phyloP scores from a whole-genome alignment of 2,888 invertebrate species.

The Xylota segnis region DNA sequence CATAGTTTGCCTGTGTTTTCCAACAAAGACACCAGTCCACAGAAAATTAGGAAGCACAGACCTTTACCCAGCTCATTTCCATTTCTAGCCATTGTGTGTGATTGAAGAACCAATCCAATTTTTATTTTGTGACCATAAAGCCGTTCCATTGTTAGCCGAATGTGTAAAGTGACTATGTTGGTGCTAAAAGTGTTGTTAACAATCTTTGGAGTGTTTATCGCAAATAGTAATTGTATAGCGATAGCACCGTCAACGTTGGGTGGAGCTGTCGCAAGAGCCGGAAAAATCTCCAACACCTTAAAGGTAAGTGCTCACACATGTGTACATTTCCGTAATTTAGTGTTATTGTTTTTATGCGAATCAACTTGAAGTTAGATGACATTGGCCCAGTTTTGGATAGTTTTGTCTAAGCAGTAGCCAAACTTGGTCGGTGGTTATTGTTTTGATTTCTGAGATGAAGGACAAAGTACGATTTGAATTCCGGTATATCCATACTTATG shows the following conservation, averaged over 20 bases:
- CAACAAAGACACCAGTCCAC: background rate
- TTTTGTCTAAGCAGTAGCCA: background rate
- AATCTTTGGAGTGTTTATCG: constrained; percentile 63
- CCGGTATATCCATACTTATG: too few species aligned
- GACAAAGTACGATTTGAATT: too few species aligned
- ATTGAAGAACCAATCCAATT: background rate
- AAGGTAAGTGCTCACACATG: constrained; percentile 81
- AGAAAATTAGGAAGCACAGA: background rate
- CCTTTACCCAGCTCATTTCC: background rate
- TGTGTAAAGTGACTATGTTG: constrained; percentile 67
- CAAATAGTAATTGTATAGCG: constrained; percentile 79
- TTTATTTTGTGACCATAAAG: background rate
- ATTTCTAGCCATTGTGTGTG: background rate
- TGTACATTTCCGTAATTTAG: background rate
- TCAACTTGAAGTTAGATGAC: constrained; percentile 2
- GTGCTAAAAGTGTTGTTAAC: constrained; percentile 59
- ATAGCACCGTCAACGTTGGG: constrained; percentile 84
- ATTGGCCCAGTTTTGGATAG: constrained; percentile 16
- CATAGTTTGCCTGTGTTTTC: background rate
- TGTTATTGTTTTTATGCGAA: constrained; percentile 21
- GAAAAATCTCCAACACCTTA: constrained; percentile 83
- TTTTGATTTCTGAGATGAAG: background rate
- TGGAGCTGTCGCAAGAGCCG: constrained; percentile 84
- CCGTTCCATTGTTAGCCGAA: constrained; percentile 16
- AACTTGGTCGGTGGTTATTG: background rate